These are phyloP conservation scores for Phrynocephalus forsythii DNA, from an alignment of 2,797 vertebrate genomes.

Conservation along the genomic window DNA sequence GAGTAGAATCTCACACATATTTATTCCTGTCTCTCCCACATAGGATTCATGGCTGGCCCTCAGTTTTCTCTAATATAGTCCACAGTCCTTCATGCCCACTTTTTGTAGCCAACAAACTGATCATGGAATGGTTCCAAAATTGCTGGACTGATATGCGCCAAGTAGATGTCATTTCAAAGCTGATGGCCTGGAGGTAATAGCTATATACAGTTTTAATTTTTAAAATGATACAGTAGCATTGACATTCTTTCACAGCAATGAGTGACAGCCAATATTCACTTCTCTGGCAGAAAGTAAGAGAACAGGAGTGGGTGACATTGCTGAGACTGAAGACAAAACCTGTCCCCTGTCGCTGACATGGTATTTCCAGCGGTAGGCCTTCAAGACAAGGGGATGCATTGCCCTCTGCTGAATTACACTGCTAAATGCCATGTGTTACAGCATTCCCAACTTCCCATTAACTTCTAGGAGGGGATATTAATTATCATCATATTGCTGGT, in stretches of 20 bases:
- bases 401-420: neutral
- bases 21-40: neutral
- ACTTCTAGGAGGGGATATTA: neutral
- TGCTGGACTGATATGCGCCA: neutral
- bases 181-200: neutral
- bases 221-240: neutral
- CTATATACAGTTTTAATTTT: constrained; percentile 1
- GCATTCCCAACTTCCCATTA: neutral
- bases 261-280: neutral
- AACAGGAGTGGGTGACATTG: neutral
- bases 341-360: neutral
- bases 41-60: too few relatives aligned
- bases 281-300: neutral
- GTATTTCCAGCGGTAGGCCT: neutral
- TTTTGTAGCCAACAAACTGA: too few relatives aligned
- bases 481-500: neutral
- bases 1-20: neutral
- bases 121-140: neutral
- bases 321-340: neutral
- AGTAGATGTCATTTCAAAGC: neutral
- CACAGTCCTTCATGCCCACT: too few relatives aligned
- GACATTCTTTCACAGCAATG: neutral
- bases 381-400: neutral
- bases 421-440: neutral
- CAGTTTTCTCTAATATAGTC: neutral